phyloP scores from a whole-genome alignment of 2,113 vertebrate species.

The Varanus salvator region DNA sequence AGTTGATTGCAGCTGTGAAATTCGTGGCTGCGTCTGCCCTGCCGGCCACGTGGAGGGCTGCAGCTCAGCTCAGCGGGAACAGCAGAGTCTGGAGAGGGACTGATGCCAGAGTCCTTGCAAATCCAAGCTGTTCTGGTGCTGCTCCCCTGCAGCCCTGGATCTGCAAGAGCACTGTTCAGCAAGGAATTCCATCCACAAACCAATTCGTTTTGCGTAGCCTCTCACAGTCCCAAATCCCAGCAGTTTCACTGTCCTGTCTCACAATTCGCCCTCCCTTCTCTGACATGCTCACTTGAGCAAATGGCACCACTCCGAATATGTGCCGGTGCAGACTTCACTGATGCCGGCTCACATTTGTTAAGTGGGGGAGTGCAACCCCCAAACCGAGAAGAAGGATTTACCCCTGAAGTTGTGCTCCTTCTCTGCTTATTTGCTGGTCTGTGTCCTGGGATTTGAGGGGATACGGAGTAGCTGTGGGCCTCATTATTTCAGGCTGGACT shows the following conservation, averaged over 20 bases:
- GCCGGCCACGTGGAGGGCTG: too few relatives aligned
- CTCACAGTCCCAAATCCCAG: background rate
- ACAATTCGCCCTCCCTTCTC: background rate
- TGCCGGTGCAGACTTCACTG: background rate
- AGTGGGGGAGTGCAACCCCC: background rate
- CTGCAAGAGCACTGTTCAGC: too few relatives aligned
- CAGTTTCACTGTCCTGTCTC: background rate
- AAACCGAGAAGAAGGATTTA: background rate
- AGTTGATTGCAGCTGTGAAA: too few relatives aligned
- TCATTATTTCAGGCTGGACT: background rate
- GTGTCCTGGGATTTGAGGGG: background rate
- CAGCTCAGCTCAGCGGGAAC: too few relatives aligned
- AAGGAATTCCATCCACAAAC: background rate
- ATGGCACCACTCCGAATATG: background rate
- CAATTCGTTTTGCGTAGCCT: background rate
- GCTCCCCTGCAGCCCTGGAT: too few relatives aligned
- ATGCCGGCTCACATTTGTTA: background rate
- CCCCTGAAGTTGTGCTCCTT: background rate
- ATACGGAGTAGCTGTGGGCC: background rate
- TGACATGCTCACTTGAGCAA: background rate
- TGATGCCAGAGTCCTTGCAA: too few relatives aligned
- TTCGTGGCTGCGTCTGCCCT: too few relatives aligned
- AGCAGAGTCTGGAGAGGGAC: too few relatives aligned
- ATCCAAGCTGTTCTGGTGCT: too few relatives aligned
- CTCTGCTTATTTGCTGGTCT: background rate